Evolutionary conservation across 2,113 vertebrate species (phyloP), one percentile per base, ranked within the genome.

Genomic region (Pterocles burchelli): DNA sequence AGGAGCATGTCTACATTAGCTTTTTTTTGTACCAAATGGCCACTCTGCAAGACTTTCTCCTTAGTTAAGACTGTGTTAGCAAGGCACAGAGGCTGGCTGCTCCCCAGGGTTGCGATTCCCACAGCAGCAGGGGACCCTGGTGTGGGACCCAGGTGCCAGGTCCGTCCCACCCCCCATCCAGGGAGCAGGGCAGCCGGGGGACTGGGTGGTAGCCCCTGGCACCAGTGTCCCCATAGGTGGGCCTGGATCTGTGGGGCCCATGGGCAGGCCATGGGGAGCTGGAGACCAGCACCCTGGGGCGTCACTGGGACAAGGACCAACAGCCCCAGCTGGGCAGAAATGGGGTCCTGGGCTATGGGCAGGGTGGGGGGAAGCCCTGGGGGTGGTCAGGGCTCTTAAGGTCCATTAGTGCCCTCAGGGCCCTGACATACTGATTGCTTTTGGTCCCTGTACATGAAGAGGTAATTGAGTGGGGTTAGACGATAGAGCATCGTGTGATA

Each of bases 261-360:
- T 14, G 46, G 22, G 17, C 1, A 3, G 48, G 18, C 48, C 55
- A 33, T 20, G 57, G 34, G 72, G 8, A 77, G 45, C 29, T 48
- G n/a, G 48, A 43, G 25, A 46, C 12, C 29, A 25, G 24, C 22
- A 22, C 12, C 29, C 45, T 26, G 6, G 1, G 0, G 16, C 18
- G 21, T 43, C 16, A 7, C n/a, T 24, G 33, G 28, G 18, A 24
- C 63, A 38, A 45, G 19, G 33, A 65, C 17, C 65, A 65, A 11
- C 33, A 52, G 65, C n/a, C 59, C 14, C 1, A 0, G 29, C 55
- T 24, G 12, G 22, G 21, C 25, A 34, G 43, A 29, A 46, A 22
- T 12, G 22, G 29, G 34, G 45, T n/a, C 43, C 36, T 26, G 19
- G 22, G 31, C 29, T 49, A 13, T 19, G 5, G 49, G 26, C 34